A percentile compares a stretch with the other conserved stretches of the same genome.
Conservation (phyloP, 2,113 vertebrate species). For the Xiphophorus maculatus region DNA sequence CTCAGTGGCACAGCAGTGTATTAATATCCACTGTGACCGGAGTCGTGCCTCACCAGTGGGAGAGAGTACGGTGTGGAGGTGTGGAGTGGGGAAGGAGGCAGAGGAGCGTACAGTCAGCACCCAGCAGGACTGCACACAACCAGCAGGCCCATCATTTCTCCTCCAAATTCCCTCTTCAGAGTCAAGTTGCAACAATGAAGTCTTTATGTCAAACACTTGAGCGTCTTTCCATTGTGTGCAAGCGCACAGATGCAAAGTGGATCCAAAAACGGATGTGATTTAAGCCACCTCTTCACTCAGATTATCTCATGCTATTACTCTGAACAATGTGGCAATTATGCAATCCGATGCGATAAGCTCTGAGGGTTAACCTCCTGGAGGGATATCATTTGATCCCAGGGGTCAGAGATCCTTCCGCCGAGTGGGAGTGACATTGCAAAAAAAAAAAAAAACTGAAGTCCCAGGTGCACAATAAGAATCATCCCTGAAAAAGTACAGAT, state of each 20-base stretch:
- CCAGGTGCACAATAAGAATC: constrained; percentile 39
- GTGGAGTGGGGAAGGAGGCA: constrained; percentile 16
- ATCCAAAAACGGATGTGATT: constrained; percentile 16
- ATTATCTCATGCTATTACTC: constrained; percentile 5
- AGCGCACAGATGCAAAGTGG: constrained; percentile 1
- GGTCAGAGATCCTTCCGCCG: constrained; percentile 24
- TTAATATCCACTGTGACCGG: constrained; percentile 79
- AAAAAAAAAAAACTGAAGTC: constrained; percentile 13
- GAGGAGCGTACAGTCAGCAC: constrained; percentile 34
- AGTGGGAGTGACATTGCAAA: constrained; percentile 42
- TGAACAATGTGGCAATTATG: constrained; percentile 17
- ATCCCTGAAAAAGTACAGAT: constrained; percentile 52
- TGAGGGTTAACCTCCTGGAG: neutral
- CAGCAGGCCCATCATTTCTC: constrained; percentile 51
- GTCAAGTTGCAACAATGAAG: constrained; percentile 41
- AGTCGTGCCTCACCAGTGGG: constrained; percentile 61
- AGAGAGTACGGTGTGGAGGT: constrained; percentile 44
- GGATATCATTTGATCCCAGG: constrained; percentile 23
- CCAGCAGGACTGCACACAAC: constrained; percentile 45
- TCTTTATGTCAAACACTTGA: constrained; percentile 40
- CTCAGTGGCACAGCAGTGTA: constrained; percentile 70
- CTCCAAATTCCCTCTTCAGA: constrained; percentile 45
- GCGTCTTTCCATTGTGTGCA: constrained; percentile 14
- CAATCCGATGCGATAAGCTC: constrained; percentile 15
- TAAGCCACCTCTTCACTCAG: constrained; percentile 37